Evolutionary conservation across 2,113 vertebrate species (phyloP).

Genomic region (Nothocercus julius): DNA sequence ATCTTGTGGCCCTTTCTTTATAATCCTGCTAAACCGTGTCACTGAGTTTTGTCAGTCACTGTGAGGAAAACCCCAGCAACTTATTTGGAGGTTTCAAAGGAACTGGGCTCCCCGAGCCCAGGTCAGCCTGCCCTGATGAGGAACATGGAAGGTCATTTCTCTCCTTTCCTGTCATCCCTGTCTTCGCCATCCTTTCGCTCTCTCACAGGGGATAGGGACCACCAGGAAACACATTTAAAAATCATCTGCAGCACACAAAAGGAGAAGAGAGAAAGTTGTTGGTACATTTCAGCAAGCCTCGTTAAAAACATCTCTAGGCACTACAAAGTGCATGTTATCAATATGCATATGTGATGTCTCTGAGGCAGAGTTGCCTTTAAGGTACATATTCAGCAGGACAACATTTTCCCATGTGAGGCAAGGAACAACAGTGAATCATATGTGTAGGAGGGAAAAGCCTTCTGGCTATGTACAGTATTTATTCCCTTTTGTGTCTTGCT

Average conservation of each 20-base stretch:
- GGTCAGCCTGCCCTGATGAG: fast-evolving
- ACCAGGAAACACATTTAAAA: conserved; percentile 62
- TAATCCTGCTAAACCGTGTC: fast-evolving
- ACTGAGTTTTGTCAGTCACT: fast-evolving
- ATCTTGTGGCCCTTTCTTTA: neutral
- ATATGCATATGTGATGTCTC: conserved; percentile 85
- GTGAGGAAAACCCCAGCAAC: neutral
- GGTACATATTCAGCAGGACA: conserved; percentile 84
- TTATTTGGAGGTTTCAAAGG: neutral
- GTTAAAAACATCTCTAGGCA: conserved; percentile 84
- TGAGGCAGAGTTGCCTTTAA: conserved; percentile 83
- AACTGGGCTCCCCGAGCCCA: fast-evolving
- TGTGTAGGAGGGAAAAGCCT: conserved; percentile 82
- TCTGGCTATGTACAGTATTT: conserved; percentile 79
- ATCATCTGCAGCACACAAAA: conserved; percentile 73
- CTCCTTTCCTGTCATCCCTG: neutral
- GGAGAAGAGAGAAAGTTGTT: conserved; percentile 75
- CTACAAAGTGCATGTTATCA: conserved; percentile 83
- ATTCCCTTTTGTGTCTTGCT: conserved; percentile 77
- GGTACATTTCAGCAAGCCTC: conserved; percentile 78
- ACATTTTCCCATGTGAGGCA: conserved; percentile 82
- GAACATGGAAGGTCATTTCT: neutral
- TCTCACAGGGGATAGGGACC: conserved; percentile 58
- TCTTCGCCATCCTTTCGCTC: conserved; percentile 31
- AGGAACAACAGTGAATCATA: conserved; percentile 83